A percentile compares a stretch with the other conserved stretches of the same genome.
Conservation (phyloP, 92 coral and sea anemone genomes). For the Heteractis magnifica region DNA sequence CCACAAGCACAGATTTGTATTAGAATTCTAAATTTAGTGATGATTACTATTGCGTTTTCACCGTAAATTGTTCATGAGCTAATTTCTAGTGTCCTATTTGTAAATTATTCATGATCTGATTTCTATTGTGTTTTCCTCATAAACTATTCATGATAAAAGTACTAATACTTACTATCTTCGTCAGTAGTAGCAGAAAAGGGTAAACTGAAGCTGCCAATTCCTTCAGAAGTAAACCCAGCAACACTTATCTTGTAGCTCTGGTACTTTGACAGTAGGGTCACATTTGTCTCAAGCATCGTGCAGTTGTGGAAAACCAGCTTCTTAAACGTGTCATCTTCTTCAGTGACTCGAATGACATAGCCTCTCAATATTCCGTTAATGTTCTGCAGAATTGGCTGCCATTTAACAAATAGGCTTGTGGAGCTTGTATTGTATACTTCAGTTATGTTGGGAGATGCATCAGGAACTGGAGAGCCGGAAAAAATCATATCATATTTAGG, state of each 20-base stretch:
- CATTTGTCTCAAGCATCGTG: background rate
- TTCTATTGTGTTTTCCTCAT: background rate
- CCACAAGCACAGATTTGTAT: too few species aligned
- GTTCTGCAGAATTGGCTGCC: constrained; percentile 49
- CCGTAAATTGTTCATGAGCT: too few species aligned
- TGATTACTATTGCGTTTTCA: too few species aligned
- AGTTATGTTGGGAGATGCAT: constrained; percentile 38
- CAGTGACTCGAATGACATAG: constrained; percentile 26
- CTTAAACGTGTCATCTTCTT: background rate
- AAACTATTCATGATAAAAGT: background rate
- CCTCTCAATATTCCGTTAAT: constrained; percentile 50
- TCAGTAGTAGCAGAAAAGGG: constrained; percentile 23
- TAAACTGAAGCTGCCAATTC: background rate
- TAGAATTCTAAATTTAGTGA: too few species aligned
- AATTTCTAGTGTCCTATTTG: too few species aligned
- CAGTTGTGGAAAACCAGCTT: background rate
- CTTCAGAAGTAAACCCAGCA: constrained; percentile 37
- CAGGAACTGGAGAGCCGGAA: constrained; percentile 35
- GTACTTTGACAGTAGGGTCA: constrained; percentile 3
- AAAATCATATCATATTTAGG: too few species aligned
- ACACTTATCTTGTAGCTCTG: constrained; percentile 44
- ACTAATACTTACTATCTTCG: constrained; percentile 33
- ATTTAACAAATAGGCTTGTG: constrained; percentile 54
- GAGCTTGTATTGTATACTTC: constrained; percentile 68
- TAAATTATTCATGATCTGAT: too few species aligned